Percentiles rank a stretch among this genome's conserved stretches.
Conservation (phyloP, 2,797 vertebrate species). For the Ptychobarbus kaznakovi region DNA sequence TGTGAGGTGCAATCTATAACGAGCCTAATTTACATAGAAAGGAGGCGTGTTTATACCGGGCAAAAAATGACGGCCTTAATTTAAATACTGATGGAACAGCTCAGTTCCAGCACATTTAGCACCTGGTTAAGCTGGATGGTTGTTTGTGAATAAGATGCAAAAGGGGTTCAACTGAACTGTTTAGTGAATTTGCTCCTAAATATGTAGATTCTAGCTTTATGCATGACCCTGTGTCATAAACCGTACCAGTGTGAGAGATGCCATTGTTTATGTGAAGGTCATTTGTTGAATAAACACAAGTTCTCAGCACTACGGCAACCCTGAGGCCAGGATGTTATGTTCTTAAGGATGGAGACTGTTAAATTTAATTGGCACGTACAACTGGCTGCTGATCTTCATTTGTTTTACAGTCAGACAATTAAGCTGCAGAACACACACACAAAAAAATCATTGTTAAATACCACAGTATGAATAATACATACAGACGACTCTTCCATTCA, state of each 20-base stretch:
- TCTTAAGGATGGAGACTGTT: conserved; percentile 58
- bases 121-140: neutral
- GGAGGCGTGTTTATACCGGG: neutral
- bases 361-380: conserved; percentile 62
- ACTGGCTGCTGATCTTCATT: conserved; percentile 60
- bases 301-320: conserved; percentile 39
- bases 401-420: conserved; percentile 61
- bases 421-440: conserved; percentile 58
- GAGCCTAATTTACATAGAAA: conserved; percentile 28
- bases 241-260: conserved; percentile 18
- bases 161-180: neutral
- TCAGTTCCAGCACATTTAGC: conserved; percentile 29
- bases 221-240: conserved; percentile 27
- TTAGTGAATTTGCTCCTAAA: neutral
- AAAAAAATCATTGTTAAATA: conserved; percentile 66
- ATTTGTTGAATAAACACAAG: conserved; percentile 57
- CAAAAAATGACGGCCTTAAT: neutral
- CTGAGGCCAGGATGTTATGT: conserved; percentile 55
- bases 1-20: conserved; percentile 25
- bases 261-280: conserved; percentile 49
- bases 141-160: neutral
- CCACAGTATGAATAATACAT: conserved; percentile 63
- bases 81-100: conserved; percentile 12
- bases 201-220: conserved; percentile 15
- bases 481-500: conserved; percentile 54